Base-by-base conservation (phyloP, 1,140 invertebrate genomes). In the Brachionus manjavacas region DNA sequence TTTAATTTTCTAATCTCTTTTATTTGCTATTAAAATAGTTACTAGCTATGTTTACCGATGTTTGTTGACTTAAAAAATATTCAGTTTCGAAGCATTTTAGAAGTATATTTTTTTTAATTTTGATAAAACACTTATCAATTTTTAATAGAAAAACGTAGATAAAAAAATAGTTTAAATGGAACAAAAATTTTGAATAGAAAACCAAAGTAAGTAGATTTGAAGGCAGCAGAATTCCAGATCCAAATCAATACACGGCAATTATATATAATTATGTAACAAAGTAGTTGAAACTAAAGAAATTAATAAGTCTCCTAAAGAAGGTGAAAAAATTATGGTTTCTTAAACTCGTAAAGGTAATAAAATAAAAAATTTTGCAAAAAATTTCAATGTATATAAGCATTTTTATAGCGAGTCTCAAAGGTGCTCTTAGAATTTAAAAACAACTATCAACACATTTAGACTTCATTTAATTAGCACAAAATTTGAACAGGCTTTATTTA, bases 41-140 rank as follows among this genome's bases (percentile, higher is more conserved):
- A 23, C 66, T 68, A 39, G 66, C 66, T 68, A 68, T 68, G 11
- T 68, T 68, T 68, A 68, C 14, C 66, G 4, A 68, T 12, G 66
- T 68, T 35, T 68, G 66, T 68, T 68, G 66, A 68, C 66, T 68
- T 68, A 20, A 60, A 20, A 60, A 60, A 60, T 68, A 68, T 68
- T 39, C 28, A 39, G 31, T 68, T 68, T 68, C 52, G 52, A 60
- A 60, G 52, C 52, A 60, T 60, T 60, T 60, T 60, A 60, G 20
- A 60, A 60, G 52, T 20, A 60, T 60, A 60, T 16, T 46, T 46
- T 46, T 35, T 46, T n/a, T 46, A 46, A 14, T 20, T 60, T 60
- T 60, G 52, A 60, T 60, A 60, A 20, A 20, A 20, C 52, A 60
- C 52, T 60, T 60, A 60, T 60, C 52, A 60, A 60, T 60, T 12